These are phyloP conservation scores for Chrysopa pallens DNA, from an alignment of 1,140 invertebrate genomes.

Conservation along the genomic window DNA sequence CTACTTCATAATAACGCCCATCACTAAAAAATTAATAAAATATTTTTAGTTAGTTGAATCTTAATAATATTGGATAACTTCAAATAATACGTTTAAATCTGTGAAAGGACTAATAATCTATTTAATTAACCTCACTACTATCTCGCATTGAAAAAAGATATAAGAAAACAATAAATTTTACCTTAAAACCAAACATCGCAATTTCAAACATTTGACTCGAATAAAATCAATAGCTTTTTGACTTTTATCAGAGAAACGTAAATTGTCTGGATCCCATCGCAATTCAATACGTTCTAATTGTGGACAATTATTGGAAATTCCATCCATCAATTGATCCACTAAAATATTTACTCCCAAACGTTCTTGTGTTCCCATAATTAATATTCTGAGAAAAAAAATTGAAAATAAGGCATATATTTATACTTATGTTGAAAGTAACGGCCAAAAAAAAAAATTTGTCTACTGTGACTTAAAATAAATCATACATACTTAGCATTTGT, in stretches of 20 bases:
- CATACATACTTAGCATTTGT: slow-evolving; percentile 68
- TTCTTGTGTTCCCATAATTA: slow-evolving; percentile 94
- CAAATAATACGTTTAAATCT: too few species aligned
- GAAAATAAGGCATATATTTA: slow-evolving; percentile 4
- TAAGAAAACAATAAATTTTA: slow-evolving; percentile 21
- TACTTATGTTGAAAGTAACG: not conserved
- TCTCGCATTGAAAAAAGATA: too few species aligned
- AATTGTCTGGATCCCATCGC: slow-evolving; percentile 94
- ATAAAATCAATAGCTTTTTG: slow-evolving; percentile 89
- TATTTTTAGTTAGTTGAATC: too few species aligned
- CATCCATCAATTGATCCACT: slow-evolving; percentile 95
- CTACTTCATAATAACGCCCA: slow-evolving; percentile 97
- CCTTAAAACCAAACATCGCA: slow-evolving; percentile 69
- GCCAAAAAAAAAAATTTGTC: not conserved
- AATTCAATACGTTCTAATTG: slow-evolving; percentile 83
- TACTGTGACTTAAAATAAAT: too few species aligned
- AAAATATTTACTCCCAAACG: slow-evolving; percentile 89
- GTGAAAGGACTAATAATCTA: too few species aligned
- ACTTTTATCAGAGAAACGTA: slow-evolving; percentile 97
- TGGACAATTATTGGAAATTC: slow-evolving; percentile 84
- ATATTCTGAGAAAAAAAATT: slow-evolving; percentile 64
- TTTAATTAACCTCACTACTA: too few species aligned
- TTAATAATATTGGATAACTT: too few species aligned
- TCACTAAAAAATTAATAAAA: slow-evolving; percentile 50
- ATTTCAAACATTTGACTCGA: slow-evolving; percentile 71